phyloP scores from a whole-genome alignment of 2,797 vertebrate genomes.

The Tokudaia muenninki region DNA sequence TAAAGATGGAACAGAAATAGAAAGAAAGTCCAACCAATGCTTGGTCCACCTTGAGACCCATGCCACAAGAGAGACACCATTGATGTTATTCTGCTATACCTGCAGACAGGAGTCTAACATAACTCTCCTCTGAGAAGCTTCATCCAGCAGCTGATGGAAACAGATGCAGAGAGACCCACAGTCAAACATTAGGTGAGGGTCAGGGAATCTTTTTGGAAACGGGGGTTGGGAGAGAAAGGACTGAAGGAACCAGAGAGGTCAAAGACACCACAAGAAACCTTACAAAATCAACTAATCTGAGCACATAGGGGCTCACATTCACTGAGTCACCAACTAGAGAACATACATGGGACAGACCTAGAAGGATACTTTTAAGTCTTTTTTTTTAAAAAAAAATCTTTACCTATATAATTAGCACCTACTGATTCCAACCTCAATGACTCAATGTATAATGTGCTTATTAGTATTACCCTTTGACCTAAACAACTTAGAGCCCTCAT shows the following conservation, averaged over 20 bases:
- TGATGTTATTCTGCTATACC: not conserved
- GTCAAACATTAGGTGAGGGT: not conserved
- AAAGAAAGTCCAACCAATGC: not conserved
- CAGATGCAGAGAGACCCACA: not conserved
- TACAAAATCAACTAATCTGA: not conserved
- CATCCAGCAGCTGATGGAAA: not conserved
- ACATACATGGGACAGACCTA: not conserved
- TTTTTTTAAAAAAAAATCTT: not conserved
- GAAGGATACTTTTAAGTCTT: not conserved
- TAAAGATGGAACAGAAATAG: not conserved
- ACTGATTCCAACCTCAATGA: not conserved
- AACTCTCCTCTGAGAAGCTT: not conserved
- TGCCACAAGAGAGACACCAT: not conserved
- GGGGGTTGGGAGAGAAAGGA: not conserved
- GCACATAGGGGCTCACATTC: not conserved
- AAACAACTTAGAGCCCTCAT: not conserved
- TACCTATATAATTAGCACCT: constrained; percentile 9
- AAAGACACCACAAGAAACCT: not conserved
- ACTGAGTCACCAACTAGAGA: not conserved
- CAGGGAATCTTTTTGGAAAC: not conserved
- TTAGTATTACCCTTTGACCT: not conserved
- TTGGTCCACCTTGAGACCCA: not conserved
- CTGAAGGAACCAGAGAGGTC: not conserved
- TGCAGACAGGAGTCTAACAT: not conserved
- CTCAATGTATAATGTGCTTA: constrained; percentile 25